These are phyloP conservation scores for Stylophora pistillata DNA, from an alignment of 64 coral and sea anemone genomes.

Conservation along the genomic window DNA sequence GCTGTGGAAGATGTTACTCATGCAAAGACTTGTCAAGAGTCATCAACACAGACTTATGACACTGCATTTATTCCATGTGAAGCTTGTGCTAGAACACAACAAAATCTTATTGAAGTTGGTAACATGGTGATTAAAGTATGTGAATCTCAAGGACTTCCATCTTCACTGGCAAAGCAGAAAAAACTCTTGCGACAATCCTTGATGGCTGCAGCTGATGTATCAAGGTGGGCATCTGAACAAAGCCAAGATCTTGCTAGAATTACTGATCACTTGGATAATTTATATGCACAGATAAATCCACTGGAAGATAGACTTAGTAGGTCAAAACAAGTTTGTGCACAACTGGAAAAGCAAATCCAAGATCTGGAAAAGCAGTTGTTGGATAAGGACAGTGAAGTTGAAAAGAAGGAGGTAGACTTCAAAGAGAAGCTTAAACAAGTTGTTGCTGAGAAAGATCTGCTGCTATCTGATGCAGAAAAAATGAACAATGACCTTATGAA, in stretches of 20 bases:
- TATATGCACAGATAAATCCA: constrained; percentile 98
- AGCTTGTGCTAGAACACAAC: constrained; percentile 91
- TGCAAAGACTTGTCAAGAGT: constrained; percentile 73
- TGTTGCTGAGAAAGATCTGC: constrained; percentile 76
- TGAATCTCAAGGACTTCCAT: constrained; percentile 96
- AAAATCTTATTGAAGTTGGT: constrained; percentile 96
- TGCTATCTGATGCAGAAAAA: constrained; percentile 65
- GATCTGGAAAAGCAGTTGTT: constrained; percentile 67
- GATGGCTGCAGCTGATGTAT: constrained; percentile 93
- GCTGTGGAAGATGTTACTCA: constrained; percentile 77
- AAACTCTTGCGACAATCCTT: constrained; percentile 84
- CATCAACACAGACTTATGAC: constrained; percentile 94
- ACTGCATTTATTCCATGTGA: constrained; percentile 99
- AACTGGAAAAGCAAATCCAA: constrained; percentile 75
- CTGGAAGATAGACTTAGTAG: constrained; percentile 80
- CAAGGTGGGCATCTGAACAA: constrained; percentile 92
- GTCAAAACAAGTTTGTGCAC: constrained; percentile 69
- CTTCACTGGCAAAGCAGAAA: constrained; percentile 97
- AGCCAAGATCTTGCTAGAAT: constrained; percentile 94
- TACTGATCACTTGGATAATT: constrained; percentile 89
- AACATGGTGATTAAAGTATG: constrained; percentile 95
- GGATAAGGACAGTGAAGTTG: constrained; percentile 32
- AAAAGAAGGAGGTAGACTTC: constrained; percentile 64
- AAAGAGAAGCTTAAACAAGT: constrained; percentile 51
- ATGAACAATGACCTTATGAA: constrained; percentile 63